Percentiles rank a stretch among this genome's conserved stretches.
These are phyloP conservation scores for Chrysopa pallens DNA, from an alignment of 1,140 invertebrate species.

Conservation along the genomic window DNA sequence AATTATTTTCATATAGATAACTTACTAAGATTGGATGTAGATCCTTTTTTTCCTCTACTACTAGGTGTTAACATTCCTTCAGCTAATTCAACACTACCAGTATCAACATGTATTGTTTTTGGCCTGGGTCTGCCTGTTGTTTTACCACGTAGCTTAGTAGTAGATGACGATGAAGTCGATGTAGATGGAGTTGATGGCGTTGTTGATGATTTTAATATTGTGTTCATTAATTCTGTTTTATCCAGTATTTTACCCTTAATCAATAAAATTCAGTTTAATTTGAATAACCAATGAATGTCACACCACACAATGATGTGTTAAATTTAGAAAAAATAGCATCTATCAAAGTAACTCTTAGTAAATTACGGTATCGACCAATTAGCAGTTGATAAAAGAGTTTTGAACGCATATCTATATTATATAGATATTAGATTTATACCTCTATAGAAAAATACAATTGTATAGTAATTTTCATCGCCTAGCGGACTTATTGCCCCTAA, in stretches of 20 bases:
- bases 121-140: constrained; percentile 46
- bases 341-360: no score
- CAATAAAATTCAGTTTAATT: not conserved
- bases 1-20: constrained; percentile 3
- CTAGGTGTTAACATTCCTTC: constrained; percentile 54
- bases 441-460: no score
- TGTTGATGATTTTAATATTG: constrained; percentile 27
- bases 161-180: constrained; percentile 12
- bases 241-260: constrained; percentile 56
- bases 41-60: constrained; percentile 54
- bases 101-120: constrained; percentile 76
- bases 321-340: no score
- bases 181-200: constrained; percentile 10
- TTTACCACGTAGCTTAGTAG: constrained; percentile 39
- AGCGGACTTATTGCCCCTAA: no score
- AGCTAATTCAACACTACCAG: constrained; percentile 49
- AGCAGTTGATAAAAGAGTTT: no score
- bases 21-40: constrained; percentile 61
- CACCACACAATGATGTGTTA: no score
- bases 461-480: no score
- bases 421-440: no score
- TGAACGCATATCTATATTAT: no score
- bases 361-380: no score
- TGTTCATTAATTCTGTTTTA: constrained; percentile 44
- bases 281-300: no score